Base-by-base conservation (phyloP, 2,888 invertebrate genomes). In the Ommatoiulus sabulosus region DNA sequence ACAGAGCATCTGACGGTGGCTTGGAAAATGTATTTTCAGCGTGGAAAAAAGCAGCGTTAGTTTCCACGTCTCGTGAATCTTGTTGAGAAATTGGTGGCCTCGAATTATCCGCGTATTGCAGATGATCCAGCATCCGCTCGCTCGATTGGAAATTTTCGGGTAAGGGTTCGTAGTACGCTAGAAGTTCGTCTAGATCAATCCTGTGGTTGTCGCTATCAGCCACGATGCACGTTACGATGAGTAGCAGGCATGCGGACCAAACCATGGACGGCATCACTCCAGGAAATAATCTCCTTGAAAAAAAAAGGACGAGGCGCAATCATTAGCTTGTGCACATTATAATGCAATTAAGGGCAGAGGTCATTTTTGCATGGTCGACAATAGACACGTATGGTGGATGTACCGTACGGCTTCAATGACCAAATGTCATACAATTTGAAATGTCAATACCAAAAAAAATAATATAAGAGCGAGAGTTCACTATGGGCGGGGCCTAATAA, bases 71-170 rank as follows among this genome's bases (percentile, higher is more conserved):
- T 24, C 24, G 24, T 2, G 72, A 72, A 20, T 72, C 72, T 72
- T 24, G 72, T 72, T 20, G 24, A 72, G 72, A 72, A 72, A 24
- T 72, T 72, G 7, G 72, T 24, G 72, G 24, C 24, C 72, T 72
- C 12, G 72, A 24, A 24, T 24, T 7, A 72, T 72, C 72, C 10
- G 72, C 72, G 24, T 24, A 72, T 24, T 72, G 72, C 72, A 72
- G 72, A 72, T 72, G 72, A 72, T 72, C 72, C 72, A 72, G 72
- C 72, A 72, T 72, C 72, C 24, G 72, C 72, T 72, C 72, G n/a
- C 24, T 72, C 24, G 72, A 24, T 24, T 72, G 72, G 72, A 72
- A 72, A 72, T 72, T 72, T 72, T 72, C 72, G 2, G 72, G n/a
- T 72, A 72, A 72, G 24, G 72, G 72, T 24, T 72, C 72, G 72